Conservation (phyloP, 2,888 invertebrate species). For the Heliconius sara region DNA sequence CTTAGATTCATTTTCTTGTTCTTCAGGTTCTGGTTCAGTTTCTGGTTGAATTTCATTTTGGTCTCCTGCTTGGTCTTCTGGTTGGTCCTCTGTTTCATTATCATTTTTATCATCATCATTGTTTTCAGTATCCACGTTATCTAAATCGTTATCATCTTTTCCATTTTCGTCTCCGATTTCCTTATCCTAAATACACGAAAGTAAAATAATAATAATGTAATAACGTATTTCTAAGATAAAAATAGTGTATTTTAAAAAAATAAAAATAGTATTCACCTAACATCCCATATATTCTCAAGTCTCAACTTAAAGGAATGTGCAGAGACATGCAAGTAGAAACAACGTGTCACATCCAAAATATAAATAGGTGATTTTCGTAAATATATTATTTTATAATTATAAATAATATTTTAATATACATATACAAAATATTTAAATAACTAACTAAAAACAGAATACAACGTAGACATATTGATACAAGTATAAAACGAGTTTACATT, state of each 20-base stretch:
- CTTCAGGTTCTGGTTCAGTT: conserved; percentile 57
- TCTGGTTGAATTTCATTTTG: conserved; percentile 58
- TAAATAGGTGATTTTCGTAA: background rate
- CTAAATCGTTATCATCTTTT: conserved; percentile 51
- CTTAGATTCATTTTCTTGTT: conserved; percentile 49
- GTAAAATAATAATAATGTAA: background rate
- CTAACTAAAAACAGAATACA: background rate
- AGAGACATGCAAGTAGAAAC: background rate
- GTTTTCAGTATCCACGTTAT: conserved; percentile 42
- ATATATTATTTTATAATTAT: background rate
- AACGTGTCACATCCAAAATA: background rate
- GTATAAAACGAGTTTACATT: background rate
- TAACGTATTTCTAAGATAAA: background rate
- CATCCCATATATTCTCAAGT: background rate
- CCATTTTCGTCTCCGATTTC: conserved; percentile 47
- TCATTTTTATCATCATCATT: conserved; percentile 71
- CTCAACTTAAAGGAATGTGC: background rate
- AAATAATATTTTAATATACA: background rate
- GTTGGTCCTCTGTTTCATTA: conserved; percentile 68
- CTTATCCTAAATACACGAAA: conserved; percentile 23
- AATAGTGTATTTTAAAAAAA: no score
- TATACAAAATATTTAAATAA: background rate
- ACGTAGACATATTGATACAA: background rate
- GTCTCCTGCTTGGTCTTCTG: conserved; percentile 41
- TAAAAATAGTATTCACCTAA: no score